Base-by-base conservation (phyloP, 23 tunicate species). In the Ascidia mentula region DNA sequence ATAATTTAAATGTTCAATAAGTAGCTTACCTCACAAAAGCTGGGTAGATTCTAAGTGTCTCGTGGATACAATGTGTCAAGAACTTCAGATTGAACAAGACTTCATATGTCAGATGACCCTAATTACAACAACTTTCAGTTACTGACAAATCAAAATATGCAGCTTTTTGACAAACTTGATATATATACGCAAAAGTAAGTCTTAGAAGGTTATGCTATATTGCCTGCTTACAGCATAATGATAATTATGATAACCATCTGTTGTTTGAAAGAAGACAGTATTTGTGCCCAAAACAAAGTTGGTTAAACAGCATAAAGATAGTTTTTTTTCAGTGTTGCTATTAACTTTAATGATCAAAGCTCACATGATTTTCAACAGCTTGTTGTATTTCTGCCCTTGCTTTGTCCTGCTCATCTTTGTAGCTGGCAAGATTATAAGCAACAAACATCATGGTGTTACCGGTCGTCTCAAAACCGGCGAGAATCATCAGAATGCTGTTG, bases 381-480 rank as follows among this genome's bases (percentile, higher is more conserved):
- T 79, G 79, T 17, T 92, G 86, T 6, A 92, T 78, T 79, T 92
- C 97, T 40, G 74, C 37, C 33, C 74, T 74, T 13, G 88, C 69
- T 46, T 83, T 87, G 4, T 87, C 84, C 69, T 92, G 97, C 0
- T 75, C 74, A 34, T 87, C 89, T 46, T 69, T 79, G 71, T 87
- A 85, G 7, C 61, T 40, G 7, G 97, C 97, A n/a, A 92, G 86
- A 72, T 83, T 86, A 78, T 82, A 87, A 18, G 82, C 78, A 32
- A 92, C 71, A 72, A 79, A 82, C 35, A 74, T 39, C 83, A 92
- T 75, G 0, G 84, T 53, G 70, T 87, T 87, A 37, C 79, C 89
- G 34, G 97, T 79, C n/a, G 91, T 92, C 40, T 92, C 97, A 35
- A 72, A 92, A 12, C 97, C 97, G 38, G 97, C 97, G 24, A 82